Evolutionary conservation across 2,888 invertebrate species (phyloP), one percentile per base, ranked within the genome.

Genomic region (Stratiomys singularior): DNA sequence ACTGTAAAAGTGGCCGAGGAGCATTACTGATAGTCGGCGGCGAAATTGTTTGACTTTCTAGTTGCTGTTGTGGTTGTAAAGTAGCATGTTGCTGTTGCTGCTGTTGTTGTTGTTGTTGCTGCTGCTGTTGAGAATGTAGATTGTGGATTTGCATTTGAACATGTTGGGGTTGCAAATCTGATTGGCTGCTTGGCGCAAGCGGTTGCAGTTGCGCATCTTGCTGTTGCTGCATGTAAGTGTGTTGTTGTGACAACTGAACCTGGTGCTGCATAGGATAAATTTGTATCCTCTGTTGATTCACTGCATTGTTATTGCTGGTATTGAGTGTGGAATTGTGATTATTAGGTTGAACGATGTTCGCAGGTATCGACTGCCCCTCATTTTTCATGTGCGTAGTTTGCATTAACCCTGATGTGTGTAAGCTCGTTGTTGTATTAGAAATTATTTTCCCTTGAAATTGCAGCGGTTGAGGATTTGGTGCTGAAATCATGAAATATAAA

Each of bases 331-430:
- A 78, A 47, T 82, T 86, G 80, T 86, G 87, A 81, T 87, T 87
- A 79, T 87, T 87, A 0, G 86, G 86, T 77, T 86, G 86, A 63
- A 86, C 86, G 77, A 86, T 83, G 81, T 86, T 87, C 5, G 87
- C 84, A 0, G 86, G 84, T 76, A 87, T 81, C 81, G 79, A 30
- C 77, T 78, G 80, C 18, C 82, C 78, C 72, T 83, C 83, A 15
- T 81, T 79, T 60, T 80, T 81, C 13, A 78, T 52, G 1, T 78
- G 80, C 81, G 44, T 78, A 76, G 15, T 63, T 30, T 44, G 78
- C 18, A 66, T 64, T 1, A 60, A 30, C 2, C 81, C 76, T 15
- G 80, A 25, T 18, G 11, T 21, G 46, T 67, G 72, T 18, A 67
- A 13, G 63, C 25, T 46, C 67, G 80, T 71, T 47, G 81, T 66